phyloP scores from a whole-genome alignment of 2,888 invertebrate genomes.

The Agonopterix heracliana region DNA sequence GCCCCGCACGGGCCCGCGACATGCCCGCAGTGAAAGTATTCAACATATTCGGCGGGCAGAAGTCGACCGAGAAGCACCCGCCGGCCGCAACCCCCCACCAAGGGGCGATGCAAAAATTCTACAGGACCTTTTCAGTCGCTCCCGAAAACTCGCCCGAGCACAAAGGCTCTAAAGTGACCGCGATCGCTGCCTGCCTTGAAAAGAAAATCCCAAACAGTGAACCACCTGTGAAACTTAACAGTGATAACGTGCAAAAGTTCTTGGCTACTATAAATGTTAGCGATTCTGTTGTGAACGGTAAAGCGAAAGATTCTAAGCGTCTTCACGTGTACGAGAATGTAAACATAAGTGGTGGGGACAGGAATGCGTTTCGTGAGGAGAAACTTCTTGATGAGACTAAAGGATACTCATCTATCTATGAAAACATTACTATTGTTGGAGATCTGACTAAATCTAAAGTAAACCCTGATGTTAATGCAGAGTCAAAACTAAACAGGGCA shows the following conservation, averaged over 20 bases:
- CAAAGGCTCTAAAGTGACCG: slow-evolving; percentile 66
- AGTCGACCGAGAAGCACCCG: slow-evolving; percentile 65
- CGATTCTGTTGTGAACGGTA: slow-evolving; percentile 44
- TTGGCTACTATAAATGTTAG: slow-evolving; percentile 39
- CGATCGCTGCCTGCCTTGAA: slow-evolving; percentile 65
- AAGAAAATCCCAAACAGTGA: slow-evolving; percentile 54
- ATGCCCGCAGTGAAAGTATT: slow-evolving; percentile 76
- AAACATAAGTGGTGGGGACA: slow-evolving; percentile 43
- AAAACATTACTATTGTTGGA: slow-evolving; percentile 65
- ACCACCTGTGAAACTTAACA: slow-evolving; percentile 46
- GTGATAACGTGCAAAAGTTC: slow-evolving; percentile 62
- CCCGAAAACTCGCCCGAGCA: slow-evolving; percentile 52
- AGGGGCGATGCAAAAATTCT: slow-evolving; percentile 67
- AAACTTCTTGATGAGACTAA: slow-evolving; percentile 57
- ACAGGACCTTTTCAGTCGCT: slow-evolving; percentile 70
- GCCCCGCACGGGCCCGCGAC: slow-evolving; percentile 61
- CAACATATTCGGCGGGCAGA: slow-evolving; percentile 73
- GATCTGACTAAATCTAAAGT: slow-evolving; percentile 25
- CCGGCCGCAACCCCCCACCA: slow-evolving; percentile 45
- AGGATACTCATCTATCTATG: slow-evolving; percentile 66
- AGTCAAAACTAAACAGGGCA: slow-evolving; percentile 62
- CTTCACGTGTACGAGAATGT: slow-evolving; percentile 69
- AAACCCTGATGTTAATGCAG: slow-evolving; percentile 27
- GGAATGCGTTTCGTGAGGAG: slow-evolving; percentile 31
- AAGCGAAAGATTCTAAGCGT: slow-evolving; percentile 38